Evolutionary conservation across 1,140 invertebrate genomes (phyloP).

Genomic region (Trichonephila clavipes): DNA sequence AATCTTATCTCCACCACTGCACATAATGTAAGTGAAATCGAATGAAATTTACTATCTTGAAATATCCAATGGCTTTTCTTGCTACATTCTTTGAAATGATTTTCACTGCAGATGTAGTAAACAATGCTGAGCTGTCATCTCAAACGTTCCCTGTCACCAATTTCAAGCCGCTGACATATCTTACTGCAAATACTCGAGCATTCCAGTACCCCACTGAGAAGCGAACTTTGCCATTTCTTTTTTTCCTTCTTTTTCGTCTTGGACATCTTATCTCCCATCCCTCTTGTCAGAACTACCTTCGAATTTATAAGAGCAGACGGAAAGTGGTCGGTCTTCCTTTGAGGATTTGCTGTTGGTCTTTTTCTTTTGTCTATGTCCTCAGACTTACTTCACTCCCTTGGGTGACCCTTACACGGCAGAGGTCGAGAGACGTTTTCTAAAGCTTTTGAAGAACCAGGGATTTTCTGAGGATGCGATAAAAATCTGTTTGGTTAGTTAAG

Average conservation of each 20-base stretch:
- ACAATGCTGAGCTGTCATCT: neutral
- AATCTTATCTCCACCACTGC: too few relatives aligned
- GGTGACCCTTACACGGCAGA: neutral
- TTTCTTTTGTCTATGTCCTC: slow-evolving; percentile 1
- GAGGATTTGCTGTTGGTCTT: neutral
- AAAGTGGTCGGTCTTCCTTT: neutral
- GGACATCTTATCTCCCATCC: slow-evolving; percentile 11
- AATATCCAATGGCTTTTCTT: neutral
- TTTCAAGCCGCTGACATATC: neutral
- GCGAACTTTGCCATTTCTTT: neutral
- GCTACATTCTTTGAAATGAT: neutral
- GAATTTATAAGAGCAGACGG: neutral
- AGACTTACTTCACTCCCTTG: neutral
- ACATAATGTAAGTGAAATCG: neutral
- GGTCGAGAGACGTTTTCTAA: neutral
- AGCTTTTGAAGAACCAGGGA: neutral
- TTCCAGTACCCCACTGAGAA: slow-evolving; percentile 16
- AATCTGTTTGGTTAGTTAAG: neutral
- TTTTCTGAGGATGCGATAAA: neutral
- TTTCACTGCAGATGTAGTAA: neutral
- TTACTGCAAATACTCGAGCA: neutral
- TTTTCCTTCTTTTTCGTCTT: neutral
- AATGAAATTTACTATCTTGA: neutral
- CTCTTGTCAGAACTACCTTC: slow-evolving; percentile 20
- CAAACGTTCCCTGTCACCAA: neutral